Percentiles rank a stretch among this genome's conserved stretches.
phyloP scores from a whole-genome alignment of 2,113 vertebrate genomes.

The Campylorhamphus procurvoides region DNA sequence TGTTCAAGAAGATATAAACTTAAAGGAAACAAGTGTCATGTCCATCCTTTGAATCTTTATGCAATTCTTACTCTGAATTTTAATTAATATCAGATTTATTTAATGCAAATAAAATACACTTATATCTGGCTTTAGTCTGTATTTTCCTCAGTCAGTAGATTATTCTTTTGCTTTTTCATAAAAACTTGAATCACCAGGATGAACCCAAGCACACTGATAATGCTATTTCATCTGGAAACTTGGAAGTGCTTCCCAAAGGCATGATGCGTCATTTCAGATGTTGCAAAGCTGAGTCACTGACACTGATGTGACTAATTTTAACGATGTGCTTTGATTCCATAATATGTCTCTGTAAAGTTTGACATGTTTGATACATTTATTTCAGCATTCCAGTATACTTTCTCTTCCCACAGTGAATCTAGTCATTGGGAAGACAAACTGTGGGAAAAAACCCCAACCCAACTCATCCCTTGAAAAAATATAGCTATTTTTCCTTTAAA shows the following conservation, averaged over 20 bases:
- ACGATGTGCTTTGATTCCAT: not conserved
- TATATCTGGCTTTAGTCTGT: not conserved
- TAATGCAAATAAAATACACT: not conserved
- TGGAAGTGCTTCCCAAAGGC: not conserved
- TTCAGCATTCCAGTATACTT: not conserved
- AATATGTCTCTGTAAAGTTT: not conserved
- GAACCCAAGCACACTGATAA: not conserved
- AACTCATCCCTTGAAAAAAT: not conserved
- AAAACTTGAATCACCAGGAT: not conserved
- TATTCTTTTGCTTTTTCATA: not conserved
- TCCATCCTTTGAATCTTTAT: not conserved
- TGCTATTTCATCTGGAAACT: not conserved
- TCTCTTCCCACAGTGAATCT: not conserved
- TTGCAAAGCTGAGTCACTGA: slow-evolving; percentile 32
- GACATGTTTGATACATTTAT: not conserved
- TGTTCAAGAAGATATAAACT: not conserved
- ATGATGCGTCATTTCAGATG: not conserved
- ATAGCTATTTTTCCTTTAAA: not conserved
- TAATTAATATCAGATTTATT: not conserved
- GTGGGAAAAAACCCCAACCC: not conserved
- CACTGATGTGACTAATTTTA: slow-evolving; percentile 30
- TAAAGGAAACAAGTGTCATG: not conserved
- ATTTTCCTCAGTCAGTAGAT: not conserved
- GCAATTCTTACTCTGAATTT: not conserved
- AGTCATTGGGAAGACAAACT: not conserved